Conservation (phyloP, 1,140 invertebrate species). For the Plutomurus gul region DNA sequence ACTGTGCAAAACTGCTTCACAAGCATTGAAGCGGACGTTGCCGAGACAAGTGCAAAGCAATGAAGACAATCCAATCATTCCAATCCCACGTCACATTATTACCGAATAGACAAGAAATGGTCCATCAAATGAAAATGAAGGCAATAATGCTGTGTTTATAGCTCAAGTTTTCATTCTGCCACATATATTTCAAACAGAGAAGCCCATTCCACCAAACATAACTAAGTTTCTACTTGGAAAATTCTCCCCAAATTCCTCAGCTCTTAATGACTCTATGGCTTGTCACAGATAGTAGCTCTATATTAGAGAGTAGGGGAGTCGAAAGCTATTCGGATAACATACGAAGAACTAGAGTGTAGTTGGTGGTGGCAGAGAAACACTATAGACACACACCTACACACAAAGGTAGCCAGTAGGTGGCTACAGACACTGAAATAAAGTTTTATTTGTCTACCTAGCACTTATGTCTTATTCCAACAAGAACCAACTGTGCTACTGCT, state of each 20-base stretch:
- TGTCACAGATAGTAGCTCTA: background rate
- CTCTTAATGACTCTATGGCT: background rate
- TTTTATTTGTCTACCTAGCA: constrained; percentile 29
- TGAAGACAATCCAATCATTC: constrained; percentile 8
- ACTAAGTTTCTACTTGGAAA: background rate
- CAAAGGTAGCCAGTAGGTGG: too few relatives aligned
- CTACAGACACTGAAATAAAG: constrained; percentile 6
- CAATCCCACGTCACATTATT: constrained; percentile 9
- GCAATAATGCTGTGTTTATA: constrained; percentile 25
- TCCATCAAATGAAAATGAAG: constrained; percentile 21
- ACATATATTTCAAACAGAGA: constrained; percentile 14
- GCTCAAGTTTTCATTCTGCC: constrained; percentile 11
- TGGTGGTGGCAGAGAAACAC: too few relatives aligned
- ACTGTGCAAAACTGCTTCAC: background rate
- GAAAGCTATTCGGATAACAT: too few relatives aligned
- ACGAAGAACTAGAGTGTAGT: too few relatives aligned
- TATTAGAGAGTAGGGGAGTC: background rate
- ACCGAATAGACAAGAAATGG: background rate
- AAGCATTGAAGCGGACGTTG: background rate
- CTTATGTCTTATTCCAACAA: constrained; percentile 12
- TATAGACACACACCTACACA: too few relatives aligned
- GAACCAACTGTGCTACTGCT: background rate
- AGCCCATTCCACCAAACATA: background rate
- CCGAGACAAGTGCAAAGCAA: constrained; percentile 17
- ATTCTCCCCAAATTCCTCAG: too few relatives aligned